Percentiles rank a stretch among this genome's conserved stretches.
Conservation (phyloP, 2,113 vertebrate genomes). For the Excalfactoria chinensis region DNA sequence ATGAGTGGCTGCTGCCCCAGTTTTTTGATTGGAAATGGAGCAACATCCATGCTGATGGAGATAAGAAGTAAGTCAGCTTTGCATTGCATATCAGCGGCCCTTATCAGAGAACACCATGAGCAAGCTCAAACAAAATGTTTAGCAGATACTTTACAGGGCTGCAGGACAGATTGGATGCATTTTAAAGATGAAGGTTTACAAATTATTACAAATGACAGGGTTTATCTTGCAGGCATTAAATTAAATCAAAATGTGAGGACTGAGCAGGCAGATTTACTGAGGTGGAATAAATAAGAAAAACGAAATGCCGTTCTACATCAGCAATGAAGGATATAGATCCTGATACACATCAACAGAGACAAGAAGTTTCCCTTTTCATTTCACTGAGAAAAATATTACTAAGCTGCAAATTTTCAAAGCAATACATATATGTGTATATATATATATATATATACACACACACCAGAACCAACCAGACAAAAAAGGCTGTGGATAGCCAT, state of each 20-base stretch:
- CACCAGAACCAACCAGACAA: not conserved
- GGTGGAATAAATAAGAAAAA: constrained; percentile 74
- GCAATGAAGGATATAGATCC: constrained; percentile 53
- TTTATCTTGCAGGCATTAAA: constrained; percentile 77
- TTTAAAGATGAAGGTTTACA: constrained; percentile 73
- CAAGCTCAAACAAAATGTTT: constrained; percentile 53
- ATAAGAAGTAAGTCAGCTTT: constrained; percentile 66
- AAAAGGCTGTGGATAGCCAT: not conserved
- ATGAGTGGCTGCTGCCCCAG: constrained; percentile 58
- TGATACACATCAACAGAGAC: constrained; percentile 53
- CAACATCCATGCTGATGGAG: constrained; percentile 46
- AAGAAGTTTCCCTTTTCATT: constrained; percentile 53
- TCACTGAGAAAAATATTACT: constrained; percentile 9
- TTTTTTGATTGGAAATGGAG: constrained; percentile 66
- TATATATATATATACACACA: not conserved
- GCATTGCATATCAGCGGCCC: constrained; percentile 6
- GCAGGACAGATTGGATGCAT: constrained; percentile 69
- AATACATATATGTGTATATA: no score
- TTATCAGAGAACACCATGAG: constrained; percentile 46
- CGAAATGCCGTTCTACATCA: constrained; percentile 70
- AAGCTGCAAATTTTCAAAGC: not conserved
- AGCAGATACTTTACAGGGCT: constrained; percentile 59
- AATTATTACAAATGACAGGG: constrained; percentile 73
- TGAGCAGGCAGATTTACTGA: constrained; percentile 66
- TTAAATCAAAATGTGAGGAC: constrained; percentile 72